phyloP scores from a whole-genome alignment of 2,113 vertebrate genomes.

The Prionailurus bengalensis region DNA sequence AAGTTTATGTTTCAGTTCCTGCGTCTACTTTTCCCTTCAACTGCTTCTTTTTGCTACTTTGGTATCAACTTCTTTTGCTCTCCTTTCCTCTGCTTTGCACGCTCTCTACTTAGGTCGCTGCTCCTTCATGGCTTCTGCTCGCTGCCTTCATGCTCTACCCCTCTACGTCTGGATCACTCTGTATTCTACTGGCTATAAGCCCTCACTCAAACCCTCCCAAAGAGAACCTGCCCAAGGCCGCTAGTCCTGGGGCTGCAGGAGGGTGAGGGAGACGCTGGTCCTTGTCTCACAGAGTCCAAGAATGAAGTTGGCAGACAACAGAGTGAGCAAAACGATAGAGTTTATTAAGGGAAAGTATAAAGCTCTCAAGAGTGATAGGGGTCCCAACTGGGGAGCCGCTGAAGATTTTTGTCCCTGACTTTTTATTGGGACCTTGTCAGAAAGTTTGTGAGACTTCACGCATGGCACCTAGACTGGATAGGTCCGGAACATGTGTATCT shows the following conservation, averaged over 20 bases:
- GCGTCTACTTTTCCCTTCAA: not conserved
- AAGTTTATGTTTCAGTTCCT: not conserved
- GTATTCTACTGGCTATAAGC: not conserved
- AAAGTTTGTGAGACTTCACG: too few species aligned
- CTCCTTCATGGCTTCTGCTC: not conserved
- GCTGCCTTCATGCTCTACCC: not conserved
- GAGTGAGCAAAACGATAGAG: too few species aligned
- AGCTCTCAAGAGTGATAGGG: too few species aligned
- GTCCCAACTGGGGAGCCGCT: too few species aligned
- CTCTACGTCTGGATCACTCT: not conserved
- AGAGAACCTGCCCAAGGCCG: not conserved
- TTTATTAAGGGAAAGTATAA: too few species aligned
- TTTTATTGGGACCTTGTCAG: too few species aligned
- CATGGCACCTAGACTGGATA: too few species aligned
- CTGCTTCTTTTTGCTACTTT: not conserved
- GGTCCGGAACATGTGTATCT: too few species aligned
- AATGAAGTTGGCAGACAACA: too few species aligned
- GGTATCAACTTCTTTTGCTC: not conserved
- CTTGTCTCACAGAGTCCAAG: too few species aligned
- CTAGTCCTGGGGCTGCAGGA: not conserved
- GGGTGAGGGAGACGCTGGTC: too few species aligned
- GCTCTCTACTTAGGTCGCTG: not conserved
- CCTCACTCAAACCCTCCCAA: not conserved
- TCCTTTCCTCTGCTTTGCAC: not conserved
- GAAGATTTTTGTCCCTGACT: too few species aligned